Percentiles rank a stretch among this genome's conserved stretches.
phyloP scores from a whole-genome alignment of 2,797 vertebrate genomes.

The Gobionotothen gibberifrons region DNA sequence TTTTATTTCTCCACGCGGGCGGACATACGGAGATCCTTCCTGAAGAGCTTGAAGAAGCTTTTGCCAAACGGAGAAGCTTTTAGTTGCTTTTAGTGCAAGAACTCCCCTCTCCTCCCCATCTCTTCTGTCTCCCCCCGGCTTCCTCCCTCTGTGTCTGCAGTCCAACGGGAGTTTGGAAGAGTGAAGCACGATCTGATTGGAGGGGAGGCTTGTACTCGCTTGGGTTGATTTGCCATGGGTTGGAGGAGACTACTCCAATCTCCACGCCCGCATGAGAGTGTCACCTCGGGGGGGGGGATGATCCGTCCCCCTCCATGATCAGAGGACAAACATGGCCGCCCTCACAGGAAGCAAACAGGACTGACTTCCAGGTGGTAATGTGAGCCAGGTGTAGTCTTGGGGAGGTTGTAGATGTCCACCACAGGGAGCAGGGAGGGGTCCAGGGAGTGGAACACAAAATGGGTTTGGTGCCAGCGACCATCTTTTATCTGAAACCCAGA shows the following conservation, averaged over 20 bases:
- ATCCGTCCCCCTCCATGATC: slow-evolving; percentile 41
- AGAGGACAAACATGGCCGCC: slow-evolving; percentile 18
- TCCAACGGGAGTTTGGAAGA: slow-evolving; percentile 78
- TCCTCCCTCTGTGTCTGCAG: slow-evolving; percentile 78
- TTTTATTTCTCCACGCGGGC: slow-evolving; percentile 70
- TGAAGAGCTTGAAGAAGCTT: slow-evolving; percentile 66
- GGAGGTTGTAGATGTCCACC: slow-evolving; percentile 90
- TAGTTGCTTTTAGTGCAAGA: slow-evolving; percentile 76
- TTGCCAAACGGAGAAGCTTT: slow-evolving; percentile 71
- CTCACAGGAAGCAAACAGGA: slow-evolving; percentile 94
- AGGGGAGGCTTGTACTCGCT: slow-evolving; percentile 56
- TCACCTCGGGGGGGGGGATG: slow-evolving; percentile 48
- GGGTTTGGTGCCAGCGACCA: slow-evolving; percentile 93
- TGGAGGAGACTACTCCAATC: slow-evolving; percentile 54
- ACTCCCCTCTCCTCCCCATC: slow-evolving; percentile 71
- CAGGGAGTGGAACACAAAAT: slow-evolving; percentile 91
- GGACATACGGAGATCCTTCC: slow-evolving; percentile 65
- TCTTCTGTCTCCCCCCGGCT: slow-evolving; percentile 49
- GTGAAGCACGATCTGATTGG: slow-evolving; percentile 59
- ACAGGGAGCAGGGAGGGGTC: slow-evolving; percentile 94
- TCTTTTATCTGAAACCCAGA: slow-evolving; percentile 87
- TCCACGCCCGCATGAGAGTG: slow-evolving; percentile 46
- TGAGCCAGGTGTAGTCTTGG: slow-evolving; percentile 85
- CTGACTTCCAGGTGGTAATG: slow-evolving; percentile 96
- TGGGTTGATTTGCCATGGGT: slow-evolving; percentile 51